Evolutionary conservation across 2,888 invertebrate genomes (phyloP), one percentile per base, ranked within the genome.

Genomic region (Tetheella fluctuosa): DNA sequence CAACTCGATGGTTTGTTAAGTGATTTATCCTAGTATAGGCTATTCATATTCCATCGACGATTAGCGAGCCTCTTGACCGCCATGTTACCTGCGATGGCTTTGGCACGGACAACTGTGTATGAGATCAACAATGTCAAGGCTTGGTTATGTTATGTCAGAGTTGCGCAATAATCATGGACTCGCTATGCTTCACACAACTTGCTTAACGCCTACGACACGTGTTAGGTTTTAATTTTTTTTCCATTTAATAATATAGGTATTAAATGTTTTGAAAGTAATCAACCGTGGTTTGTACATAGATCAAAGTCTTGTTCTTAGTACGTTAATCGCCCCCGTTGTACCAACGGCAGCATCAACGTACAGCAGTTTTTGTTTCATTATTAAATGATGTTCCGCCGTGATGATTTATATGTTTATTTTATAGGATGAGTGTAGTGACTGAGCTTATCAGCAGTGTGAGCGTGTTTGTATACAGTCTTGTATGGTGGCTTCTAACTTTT

Each of bases 41-140:
- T 70, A 80, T 79, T 79, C 72, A 71, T 75, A 79, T 79, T 76
- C 79, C 67, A 70, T 59, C 60, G 72, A 68, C 71, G 75, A 74
- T 77, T 77, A 72, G 71, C 64, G 70, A 77, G 69, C 66, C 67
- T 72, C 68, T 66, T 75, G 73, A 70, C 76, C 70, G 73, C 71
- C 67, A 62, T 65, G 67, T 58, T 76, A 73, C 73, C 71, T 76
- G 69, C 68, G 67, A 68, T 69, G 77, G 64, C 83, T 82, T 80
- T 85, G 85, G 84, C 86, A 83, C 79, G 69, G 75, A 72, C 75
- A 75, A 69, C 71, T 65, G 64, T 64, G 78, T 78, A 78, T 85
- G 85, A 86, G 80, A 85, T 85, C 84, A 90, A 86, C 89, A 90
- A 89, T 89, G 89, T 89, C 90, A 91, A 90, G 90, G 88, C 73